Conservation (phyloP, 2,888 invertebrate genomes). For the Athalia cordata region DNA sequence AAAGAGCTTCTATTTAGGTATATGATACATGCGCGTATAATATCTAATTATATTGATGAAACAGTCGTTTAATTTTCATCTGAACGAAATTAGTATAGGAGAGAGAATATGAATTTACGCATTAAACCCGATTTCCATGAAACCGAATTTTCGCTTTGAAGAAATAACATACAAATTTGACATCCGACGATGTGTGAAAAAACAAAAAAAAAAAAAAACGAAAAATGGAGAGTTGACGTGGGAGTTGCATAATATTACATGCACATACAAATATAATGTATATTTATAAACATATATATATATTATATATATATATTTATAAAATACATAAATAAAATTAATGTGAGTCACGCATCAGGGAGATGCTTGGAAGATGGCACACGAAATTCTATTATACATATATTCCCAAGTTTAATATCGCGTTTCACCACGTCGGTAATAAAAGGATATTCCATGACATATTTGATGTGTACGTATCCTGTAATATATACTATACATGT, state of each 20-base stretch:
- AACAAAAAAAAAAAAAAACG: no score
- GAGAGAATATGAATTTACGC: no score
- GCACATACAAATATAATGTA: background rate
- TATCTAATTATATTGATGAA: background rate
- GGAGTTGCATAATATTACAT: no score
- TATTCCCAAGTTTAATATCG: background rate
- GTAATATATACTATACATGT: background rate
- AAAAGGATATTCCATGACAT: background rate
- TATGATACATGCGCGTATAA: background rate
- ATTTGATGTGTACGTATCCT: background rate
- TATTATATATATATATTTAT: background rate
- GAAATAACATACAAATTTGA: no score
- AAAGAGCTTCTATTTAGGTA: conserved; percentile 7
- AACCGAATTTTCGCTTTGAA: no score
- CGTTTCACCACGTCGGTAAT: background rate
- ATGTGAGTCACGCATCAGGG: background rate
- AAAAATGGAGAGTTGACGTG: no score
- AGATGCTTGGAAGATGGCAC: background rate
- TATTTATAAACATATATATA: background rate
- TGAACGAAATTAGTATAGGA: no score
- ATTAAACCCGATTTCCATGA: no score
- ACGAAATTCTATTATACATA: background rate
- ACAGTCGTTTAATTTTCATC: no score
- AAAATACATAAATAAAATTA: background rate
- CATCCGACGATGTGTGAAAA: no score